Conservation (phyloP, 2,797 vertebrate genomes). For the Spondyliosoma cantharus region DNA sequence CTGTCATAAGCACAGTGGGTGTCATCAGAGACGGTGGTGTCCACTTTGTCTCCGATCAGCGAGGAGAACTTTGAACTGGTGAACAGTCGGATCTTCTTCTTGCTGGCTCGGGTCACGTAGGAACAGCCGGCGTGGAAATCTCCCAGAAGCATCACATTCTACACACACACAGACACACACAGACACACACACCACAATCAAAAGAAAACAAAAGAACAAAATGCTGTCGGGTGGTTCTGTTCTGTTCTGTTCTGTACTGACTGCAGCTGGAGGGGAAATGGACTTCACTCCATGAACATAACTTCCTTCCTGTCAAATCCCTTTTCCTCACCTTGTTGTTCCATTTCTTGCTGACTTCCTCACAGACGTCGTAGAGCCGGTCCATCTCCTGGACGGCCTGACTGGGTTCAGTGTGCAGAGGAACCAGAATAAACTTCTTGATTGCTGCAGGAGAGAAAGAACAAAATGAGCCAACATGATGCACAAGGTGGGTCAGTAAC, state of each 20-base stretch:
- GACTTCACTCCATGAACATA: no score
- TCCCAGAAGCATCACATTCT: constrained; percentile 80
- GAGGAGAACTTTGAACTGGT: constrained; percentile 57
- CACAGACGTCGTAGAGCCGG: constrained; percentile 71
- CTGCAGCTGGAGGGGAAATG: no score
- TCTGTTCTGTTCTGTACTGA: no score
- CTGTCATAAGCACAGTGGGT: constrained; percentile 77
- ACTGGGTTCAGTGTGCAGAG: constrained; percentile 49
- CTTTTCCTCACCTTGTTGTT: constrained; percentile 60
- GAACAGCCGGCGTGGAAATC: constrained; percentile 77
- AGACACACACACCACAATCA: constrained; percentile 2
- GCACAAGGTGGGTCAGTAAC: no score
- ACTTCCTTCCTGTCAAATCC: not conserved
- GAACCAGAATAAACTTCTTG: constrained; percentile 63
- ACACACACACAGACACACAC: constrained; percentile 18
- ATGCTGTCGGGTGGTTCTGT: no score
- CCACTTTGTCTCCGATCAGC: constrained; percentile 72
- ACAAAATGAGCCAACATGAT: no score
- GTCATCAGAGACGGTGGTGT: constrained; percentile 60
- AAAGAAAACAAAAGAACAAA: no score
- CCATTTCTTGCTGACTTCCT: constrained; percentile 65
- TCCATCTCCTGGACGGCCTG: constrained; percentile 70
- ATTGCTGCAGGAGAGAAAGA: constrained; percentile 37
- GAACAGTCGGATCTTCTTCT: constrained; percentile 67
- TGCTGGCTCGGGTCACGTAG: constrained; percentile 56